phyloP scores from a whole-genome alignment of 2,888 invertebrate genomes.

The Pediacus dermestoides region DNA sequence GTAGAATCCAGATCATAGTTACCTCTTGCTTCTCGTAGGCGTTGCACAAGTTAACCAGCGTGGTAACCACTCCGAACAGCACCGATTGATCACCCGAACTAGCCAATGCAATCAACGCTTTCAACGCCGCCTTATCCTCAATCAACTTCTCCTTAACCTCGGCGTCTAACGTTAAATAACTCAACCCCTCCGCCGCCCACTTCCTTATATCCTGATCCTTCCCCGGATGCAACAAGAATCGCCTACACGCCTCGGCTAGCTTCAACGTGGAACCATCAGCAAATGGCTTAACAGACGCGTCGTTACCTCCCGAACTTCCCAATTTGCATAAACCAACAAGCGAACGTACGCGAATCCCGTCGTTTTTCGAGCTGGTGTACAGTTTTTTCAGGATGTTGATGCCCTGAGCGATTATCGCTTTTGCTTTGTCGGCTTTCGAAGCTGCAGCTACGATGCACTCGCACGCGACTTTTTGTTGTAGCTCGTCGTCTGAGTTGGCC shows the following conservation, averaged over 20 bases:
- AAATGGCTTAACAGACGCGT: slow-evolving; percentile 91
- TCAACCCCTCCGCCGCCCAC: slow-evolving; percentile 96
- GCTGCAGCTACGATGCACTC: slow-evolving; percentile 96
- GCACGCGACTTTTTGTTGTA: slow-evolving; percentile 90
- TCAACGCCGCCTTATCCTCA: slow-evolving; percentile 77
- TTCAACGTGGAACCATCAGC: slow-evolving; percentile 92
- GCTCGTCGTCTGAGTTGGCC: slow-evolving; percentile 86
- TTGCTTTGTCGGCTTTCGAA: slow-evolving; percentile 95
- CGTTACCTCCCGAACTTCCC: slow-evolving; percentile 89
- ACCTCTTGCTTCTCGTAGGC: slow-evolving; percentile 96
- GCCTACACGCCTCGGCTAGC: slow-evolving; percentile 89
- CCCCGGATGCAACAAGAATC: slow-evolving; percentile 72
- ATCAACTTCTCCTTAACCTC: slow-evolving; percentile 97
- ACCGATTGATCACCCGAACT: slow-evolving; percentile 83
- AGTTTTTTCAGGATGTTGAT: slow-evolving; percentile 85
- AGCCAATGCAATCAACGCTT: slow-evolving; percentile 84
- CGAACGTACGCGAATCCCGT: slow-evolving; percentile 79
- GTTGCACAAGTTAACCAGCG: slow-evolving; percentile 94
- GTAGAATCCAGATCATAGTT: no score
- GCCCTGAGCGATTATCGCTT: slow-evolving; percentile 83
- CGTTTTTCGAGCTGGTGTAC: slow-evolving; percentile 86
- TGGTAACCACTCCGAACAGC: slow-evolving; percentile 87
- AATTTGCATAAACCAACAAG: slow-evolving; percentile 93
- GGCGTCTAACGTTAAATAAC: slow-evolving; percentile 94
- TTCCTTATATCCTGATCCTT: slow-evolving; percentile 80